Evolutionary conservation across 2,888 invertebrate genomes (phyloP), one percentile per base, ranked within the genome.

Genomic region (Pogonocherus hispidulus): DNA sequence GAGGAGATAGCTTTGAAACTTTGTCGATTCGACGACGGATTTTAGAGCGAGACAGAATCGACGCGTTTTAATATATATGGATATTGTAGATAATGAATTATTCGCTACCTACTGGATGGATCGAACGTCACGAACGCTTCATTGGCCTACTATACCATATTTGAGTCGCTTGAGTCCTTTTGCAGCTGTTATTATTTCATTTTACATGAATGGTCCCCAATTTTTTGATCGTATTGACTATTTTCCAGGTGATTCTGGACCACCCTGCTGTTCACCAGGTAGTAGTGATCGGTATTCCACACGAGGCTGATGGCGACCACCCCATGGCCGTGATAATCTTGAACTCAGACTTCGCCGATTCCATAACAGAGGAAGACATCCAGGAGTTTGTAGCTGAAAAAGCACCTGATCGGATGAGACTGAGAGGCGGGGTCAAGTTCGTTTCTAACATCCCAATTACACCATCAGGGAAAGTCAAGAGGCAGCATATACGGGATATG

Each of bases 401-500:
- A 47, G 81, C 81, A 6, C 77, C 80, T 47, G 84, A 84, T 65
- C 74, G 81, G 22, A 79, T 82, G 71, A 76, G 71, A 52, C 69
- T 84, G n/a, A 73, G 84, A 63, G 84, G 77, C 14, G 84, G 84
- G 0, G 78, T 84, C 6, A 79, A 78, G 69, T 76, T 84, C 72
- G 57, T 83, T 9, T 73, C 77, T 1, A 56, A 67, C 3, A 66
- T 84, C 14, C 82, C 83, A 0, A 64, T 79, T 20, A 84, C 84
- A n/a, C 83, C 83, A 0, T 78, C 82, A 8, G 84, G 84, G 1
- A 84, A 84, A 76, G 66, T 83, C 5, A 81, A 78, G 62, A 75
- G 79, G 46, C 70, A 46, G 11, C 66, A 74, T 6, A 52, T 80
- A 11, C 76, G 64, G 20, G 66, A 76, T 44, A 76, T 78, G 77